Base-by-base conservation (phyloP, 2,113 vertebrate genomes). In the Alouatta palliata region DNA sequence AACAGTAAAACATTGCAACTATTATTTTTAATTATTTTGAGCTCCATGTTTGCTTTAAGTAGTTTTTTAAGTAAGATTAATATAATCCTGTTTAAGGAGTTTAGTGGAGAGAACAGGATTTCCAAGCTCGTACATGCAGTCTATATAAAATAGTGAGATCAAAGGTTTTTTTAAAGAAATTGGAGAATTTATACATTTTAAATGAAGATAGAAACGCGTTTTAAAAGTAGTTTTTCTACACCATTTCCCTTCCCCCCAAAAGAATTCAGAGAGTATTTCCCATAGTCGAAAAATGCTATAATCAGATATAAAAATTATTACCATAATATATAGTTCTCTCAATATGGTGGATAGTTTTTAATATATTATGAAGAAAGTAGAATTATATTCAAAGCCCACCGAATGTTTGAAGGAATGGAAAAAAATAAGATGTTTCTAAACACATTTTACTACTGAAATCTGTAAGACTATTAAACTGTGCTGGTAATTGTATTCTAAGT, bases 331-430 rank as follows among this genome's bases (percentile, higher is more conserved):
- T 66, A 97, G 80, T 45, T 97, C 45, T 91, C 68, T 88, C 87
- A 96, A 97, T 81, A 95, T 79, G 54, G 89, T 76, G n/a, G 93
- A 97, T 97, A 97, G 79, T 97, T 98, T 98, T 97, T 87, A 98
- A 97, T 76, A 70, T 88, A 49, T 81, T 70, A 64, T 47, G 16
- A 95, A 97, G 92, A 91, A 97, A 97, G 97, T 17, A 66, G 37
- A 56, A 73, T 27, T 75, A 79, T 58, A 27, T 92, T 87, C 45
- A 77, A 5, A 0, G 87, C 27, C 81, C 82, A 88, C 37, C 68
- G 66, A 85, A 96, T 92, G 11, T 96, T 92, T 81, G 73, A 97
- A 94, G 90, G 68, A 94, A 52, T 94, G 76, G 73, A 94, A 92
- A 97, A 97, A 93, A 40, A 35, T 68, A 20, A 97, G 56, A 25